Evolutionary conservation across 1,140 invertebrate genomes (phyloP).

Genomic region (Sarcophaga peregrina): DNA sequence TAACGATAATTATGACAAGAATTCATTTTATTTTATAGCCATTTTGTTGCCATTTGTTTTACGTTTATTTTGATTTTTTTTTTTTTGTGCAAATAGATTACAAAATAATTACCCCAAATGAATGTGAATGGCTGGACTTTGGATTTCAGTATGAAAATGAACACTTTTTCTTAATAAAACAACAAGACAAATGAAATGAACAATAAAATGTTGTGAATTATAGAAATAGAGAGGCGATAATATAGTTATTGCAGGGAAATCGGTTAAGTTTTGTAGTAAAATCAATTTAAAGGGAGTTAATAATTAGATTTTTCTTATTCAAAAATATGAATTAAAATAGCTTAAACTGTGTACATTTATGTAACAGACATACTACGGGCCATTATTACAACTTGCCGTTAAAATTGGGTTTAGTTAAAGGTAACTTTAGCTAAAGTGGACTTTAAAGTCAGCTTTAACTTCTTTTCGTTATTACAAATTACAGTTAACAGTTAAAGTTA

Average conservation of each 20-base stretch:
- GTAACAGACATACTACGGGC: too few relatives aligned
- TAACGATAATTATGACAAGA: conserved; percentile 1
- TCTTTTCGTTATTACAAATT: too few relatives aligned
- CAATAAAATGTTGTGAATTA: neutral
- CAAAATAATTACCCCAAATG: conserved; percentile 3
- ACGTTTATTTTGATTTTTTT: neutral
- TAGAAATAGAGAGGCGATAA: neutral
- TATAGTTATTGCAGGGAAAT: neutral
- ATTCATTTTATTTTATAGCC: neutral
- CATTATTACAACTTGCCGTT: too few relatives aligned
- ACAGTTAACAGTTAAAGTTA: too few relatives aligned
- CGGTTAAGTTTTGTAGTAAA: too few relatives aligned
- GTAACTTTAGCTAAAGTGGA: too few relatives aligned
- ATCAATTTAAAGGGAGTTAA: too few relatives aligned
- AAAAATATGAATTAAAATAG: too few relatives aligned
- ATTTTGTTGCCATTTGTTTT: neutral
- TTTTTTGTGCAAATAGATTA: neutral
- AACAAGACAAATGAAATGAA: neutral
- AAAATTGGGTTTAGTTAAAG: too few relatives aligned
- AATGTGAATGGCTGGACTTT: neutral
- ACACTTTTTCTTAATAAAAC: neutral
- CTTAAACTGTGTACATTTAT: too few relatives aligned
- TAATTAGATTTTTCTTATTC: too few relatives aligned
- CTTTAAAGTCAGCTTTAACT: too few relatives aligned
- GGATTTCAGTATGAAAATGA: neutral